These are phyloP conservation scores for Dynastes maya DNA, from an alignment of 2,888 invertebrate species.

Conservation along the genomic window DNA sequence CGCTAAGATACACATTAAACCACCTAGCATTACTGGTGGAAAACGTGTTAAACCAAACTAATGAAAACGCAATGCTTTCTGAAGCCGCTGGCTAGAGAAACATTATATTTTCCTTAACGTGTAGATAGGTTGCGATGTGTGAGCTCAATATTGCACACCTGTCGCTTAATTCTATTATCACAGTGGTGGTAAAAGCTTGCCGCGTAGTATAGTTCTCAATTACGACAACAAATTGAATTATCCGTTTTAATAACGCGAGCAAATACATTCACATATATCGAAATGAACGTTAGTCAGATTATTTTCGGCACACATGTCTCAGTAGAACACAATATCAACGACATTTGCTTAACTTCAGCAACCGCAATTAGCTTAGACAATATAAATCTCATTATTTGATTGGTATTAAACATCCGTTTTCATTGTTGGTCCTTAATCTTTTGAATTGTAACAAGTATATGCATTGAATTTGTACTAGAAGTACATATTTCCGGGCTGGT, in stretches of 20 bases:
- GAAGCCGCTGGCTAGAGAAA: neutral
- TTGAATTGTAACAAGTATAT: too few relatives aligned
- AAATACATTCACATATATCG: neutral
- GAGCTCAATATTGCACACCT: neutral
- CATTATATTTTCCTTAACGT: neutral
- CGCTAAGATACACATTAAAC: too few relatives aligned
- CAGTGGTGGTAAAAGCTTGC: slow-evolving; percentile 5
- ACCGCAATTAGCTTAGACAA: neutral
- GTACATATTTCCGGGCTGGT: too few relatives aligned
- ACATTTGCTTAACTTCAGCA: too few relatives aligned
- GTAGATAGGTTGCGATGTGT: neutral
- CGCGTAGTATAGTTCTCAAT: neutral
- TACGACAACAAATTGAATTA: slow-evolving; percentile 1
- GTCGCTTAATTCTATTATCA: slow-evolving; percentile 3
- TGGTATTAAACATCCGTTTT: too few relatives aligned
- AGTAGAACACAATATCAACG: too few relatives aligned
- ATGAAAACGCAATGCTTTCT: neutral
- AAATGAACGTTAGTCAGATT: neutral
- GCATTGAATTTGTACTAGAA: too few relatives aligned
- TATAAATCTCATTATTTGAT: neutral
- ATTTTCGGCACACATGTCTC: too few relatives aligned
- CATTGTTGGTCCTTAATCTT: too few relatives aligned
- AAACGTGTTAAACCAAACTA: neutral
- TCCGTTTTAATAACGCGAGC: neutral
- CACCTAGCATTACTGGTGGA: too few relatives aligned